A percentile compares a stretch with the other conserved stretches of the same genome.
Conservation (phyloP, 53 echinoderm and acorn worm species). For the Actinopyga echinites region DNA sequence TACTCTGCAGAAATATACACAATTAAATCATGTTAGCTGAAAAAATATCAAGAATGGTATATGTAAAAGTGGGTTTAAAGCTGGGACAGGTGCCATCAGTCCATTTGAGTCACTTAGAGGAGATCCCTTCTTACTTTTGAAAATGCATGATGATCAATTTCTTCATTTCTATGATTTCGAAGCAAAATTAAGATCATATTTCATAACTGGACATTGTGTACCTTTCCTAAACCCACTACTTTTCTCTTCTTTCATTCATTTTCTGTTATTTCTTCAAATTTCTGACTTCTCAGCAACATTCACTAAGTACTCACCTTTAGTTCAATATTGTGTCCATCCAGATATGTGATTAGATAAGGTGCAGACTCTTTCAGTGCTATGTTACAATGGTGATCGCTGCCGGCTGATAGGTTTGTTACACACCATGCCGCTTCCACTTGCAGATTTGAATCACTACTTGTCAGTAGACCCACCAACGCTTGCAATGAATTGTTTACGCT, state of each 20-base stretch:
- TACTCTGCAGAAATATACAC: no score
- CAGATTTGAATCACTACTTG: slow-evolving; percentile 57
- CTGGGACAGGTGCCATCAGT: no score
- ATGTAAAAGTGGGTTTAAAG: no score
- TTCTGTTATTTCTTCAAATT: not conserved
- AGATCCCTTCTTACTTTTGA: no score
- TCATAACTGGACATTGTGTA: no score
- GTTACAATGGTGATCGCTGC: slow-evolving; percentile 58
- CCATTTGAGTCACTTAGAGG: no score
- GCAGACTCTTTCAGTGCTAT: slow-evolving; percentile 66
- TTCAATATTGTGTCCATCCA: slow-evolving; percentile 68
- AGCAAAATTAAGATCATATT: no score
- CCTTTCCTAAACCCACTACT: no score
- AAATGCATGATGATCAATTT: no score
- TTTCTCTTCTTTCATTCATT: not conserved
- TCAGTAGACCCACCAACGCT: slow-evolving; percentile 65
- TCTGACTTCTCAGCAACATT: not conserved
- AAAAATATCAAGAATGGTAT: no score
- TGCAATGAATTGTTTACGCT: slow-evolving; percentile 69
- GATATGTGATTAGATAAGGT: slow-evolving; percentile 75
- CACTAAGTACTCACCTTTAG: slow-evolving; percentile 56
- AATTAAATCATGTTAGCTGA: no score
- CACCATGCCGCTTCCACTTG: slow-evolving; percentile 82
- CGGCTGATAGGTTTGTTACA: slow-evolving; percentile 68
- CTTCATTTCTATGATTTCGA: no score